These are phyloP conservation scores for Pocillopora meandrina DNA, from an alignment of 92 coral and sea anemone species.

Conservation along the genomic window DNA sequence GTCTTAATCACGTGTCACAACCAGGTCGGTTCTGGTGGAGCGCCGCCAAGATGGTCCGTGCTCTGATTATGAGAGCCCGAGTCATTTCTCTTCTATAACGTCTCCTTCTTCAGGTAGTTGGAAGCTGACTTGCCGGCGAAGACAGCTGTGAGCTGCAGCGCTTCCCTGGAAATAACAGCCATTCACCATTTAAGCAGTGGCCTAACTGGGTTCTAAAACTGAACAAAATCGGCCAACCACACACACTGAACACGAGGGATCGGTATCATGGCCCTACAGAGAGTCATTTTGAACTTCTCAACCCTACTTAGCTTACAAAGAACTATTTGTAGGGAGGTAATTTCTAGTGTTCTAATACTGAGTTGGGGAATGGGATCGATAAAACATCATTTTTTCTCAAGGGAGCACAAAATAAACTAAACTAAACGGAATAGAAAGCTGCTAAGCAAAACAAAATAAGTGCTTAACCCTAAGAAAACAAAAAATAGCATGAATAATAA, in stretches of 20 bases:
- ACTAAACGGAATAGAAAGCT: not conserved
- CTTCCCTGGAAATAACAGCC: slow-evolving; percentile 23
- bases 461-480: not conserved
- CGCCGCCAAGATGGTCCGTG: not conserved
- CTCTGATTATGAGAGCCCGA: not conserved
- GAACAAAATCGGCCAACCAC: not conserved
- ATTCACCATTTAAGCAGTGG: not conserved
- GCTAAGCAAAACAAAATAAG: not conserved
- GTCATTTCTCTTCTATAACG: not conserved
- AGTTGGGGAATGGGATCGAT: too few species aligned
- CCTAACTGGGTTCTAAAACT: not conserved
- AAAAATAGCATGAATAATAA: not conserved
- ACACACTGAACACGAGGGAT: too few species aligned
- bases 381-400: too few species aligned
- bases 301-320: too few species aligned
- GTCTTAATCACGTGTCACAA: not conserved
- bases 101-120: slow-evolving; percentile 68
- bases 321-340: too few species aligned
- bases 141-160: slow-evolving; percentile 6
- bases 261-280: too few species aligned
- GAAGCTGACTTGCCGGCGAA: slow-evolving; percentile 73
- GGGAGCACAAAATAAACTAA: not conserved
- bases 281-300: too few species aligned
- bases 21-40: not conserved
- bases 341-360: too few species aligned